phyloP scores from a whole-genome alignment of 2,797 vertebrate species.

The Morus bassanus region DNA sequence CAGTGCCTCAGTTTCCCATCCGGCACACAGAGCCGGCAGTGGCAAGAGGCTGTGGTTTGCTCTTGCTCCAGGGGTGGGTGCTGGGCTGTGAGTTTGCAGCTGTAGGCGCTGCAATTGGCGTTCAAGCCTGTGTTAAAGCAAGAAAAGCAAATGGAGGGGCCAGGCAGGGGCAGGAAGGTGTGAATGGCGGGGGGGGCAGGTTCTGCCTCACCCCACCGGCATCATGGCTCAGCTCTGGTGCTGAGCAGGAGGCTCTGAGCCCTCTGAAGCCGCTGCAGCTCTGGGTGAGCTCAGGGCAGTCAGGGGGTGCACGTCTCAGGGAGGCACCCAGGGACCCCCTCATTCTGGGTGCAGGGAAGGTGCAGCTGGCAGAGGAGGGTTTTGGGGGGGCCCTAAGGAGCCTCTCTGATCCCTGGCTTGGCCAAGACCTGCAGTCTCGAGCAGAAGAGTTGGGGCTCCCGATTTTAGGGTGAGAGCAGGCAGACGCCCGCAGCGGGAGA shows the following conservation, averaged over 20 bases:
- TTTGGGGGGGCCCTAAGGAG: not conserved
- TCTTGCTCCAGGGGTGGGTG: not conserved
- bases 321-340: not conserved
- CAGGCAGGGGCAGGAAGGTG: not conserved
- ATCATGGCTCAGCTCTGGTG: not conserved
- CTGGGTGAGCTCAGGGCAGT: not conserved
- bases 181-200: too few species aligned
- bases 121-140: not conserved
- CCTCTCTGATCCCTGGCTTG: accelerated
- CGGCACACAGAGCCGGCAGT: accelerated
- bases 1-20: not conserved
- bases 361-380: not conserved
- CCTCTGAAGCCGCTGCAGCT: not conserved
- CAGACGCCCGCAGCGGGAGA: not conserved
- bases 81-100: not conserved
- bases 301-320: accelerated
- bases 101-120: not conserved
- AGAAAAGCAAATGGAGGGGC: not conserved
- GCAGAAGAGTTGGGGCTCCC: not conserved
- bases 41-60: not conserved
- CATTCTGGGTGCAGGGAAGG: not conserved
- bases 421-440: accelerated
- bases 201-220: not conserved
- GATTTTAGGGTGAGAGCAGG: not conserved
- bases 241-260: not conserved